These are phyloP conservation scores for Xiphophorus maculatus DNA, from an alignment of 2,113 vertebrate genomes.

Conservation along the genomic window DNA sequence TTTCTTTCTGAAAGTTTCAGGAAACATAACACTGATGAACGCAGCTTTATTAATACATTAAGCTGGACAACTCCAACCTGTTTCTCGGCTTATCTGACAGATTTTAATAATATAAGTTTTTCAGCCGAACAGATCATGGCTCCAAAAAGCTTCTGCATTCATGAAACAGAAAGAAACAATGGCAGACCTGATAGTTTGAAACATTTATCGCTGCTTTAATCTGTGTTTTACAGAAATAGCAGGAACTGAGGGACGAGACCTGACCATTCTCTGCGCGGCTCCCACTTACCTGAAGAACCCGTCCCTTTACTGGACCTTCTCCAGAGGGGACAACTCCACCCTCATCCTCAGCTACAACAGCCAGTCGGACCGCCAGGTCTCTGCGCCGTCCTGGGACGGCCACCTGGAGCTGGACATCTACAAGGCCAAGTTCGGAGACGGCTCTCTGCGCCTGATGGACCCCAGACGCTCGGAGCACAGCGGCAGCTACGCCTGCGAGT, in stretches of 20 bases:
- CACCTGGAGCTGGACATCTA: constrained; percentile 59
- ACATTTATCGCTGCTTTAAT: background rate
- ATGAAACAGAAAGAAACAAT: background rate
- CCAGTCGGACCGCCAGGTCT: constrained; percentile 13
- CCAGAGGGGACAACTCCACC: constrained; percentile 33
- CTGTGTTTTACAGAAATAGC: constrained; percentile 50
- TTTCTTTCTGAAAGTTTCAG: too few relatives aligned
- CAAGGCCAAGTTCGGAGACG: constrained; percentile 66
- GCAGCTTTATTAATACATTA: too few relatives aligned
- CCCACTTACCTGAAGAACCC: constrained; percentile 65
- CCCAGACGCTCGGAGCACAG: constrained; percentile 48
- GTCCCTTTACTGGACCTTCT: constrained; percentile 77
- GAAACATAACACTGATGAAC: too few relatives aligned
- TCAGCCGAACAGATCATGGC: too few relatives aligned
- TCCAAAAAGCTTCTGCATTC: too few relatives aligned
- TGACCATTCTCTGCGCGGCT: constrained; percentile 75
- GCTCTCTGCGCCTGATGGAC: constrained; percentile 71
- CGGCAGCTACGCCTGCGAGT: constrained; percentile 74
- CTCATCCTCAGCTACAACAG: constrained; percentile 75
- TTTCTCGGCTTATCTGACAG: too few relatives aligned
- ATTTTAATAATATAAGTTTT: too few relatives aligned
- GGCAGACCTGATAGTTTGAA: background rate
- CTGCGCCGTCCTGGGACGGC: constrained; percentile 47
- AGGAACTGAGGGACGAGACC: constrained; percentile 55
- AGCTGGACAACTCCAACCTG: too few relatives aligned